A percentile compares a stretch with the other conserved stretches of the same genome.
Conservation (phyloP, 1,140 invertebrate genomes). For the Helicoverpa armigera region DNA sequence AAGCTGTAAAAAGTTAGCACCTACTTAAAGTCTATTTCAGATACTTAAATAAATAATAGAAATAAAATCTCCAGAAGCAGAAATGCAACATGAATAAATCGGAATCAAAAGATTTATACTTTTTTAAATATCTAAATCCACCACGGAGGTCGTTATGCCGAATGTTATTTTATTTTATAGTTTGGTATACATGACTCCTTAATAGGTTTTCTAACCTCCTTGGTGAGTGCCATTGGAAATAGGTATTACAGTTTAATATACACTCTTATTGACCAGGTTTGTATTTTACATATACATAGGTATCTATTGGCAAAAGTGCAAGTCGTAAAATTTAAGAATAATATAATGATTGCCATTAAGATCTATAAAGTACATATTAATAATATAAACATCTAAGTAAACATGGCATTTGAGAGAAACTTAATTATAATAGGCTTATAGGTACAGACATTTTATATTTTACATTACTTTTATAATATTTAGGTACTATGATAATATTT, state of each 20-base stretch:
- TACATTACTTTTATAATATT: no score
- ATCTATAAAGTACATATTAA: no score
- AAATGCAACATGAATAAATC: not conserved
- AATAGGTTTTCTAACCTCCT: constrained; percentile 49
- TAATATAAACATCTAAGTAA: no score
- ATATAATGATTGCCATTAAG: no score
- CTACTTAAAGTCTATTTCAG: no score
- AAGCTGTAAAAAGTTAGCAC: no score
- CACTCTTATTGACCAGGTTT: not conserved
- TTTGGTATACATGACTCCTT: constrained; percentile 23
- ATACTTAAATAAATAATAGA: not conserved
- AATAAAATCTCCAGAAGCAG: no score
- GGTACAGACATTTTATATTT: no score
- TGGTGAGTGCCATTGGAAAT: constrained; percentile 3
- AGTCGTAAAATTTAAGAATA: no score
- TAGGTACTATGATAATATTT: no score
- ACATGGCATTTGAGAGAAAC: no score
- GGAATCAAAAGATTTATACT: constrained; percentile 3
- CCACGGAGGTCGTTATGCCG: not conserved
- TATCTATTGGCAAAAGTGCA: not conserved
- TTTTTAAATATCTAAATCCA: not conserved
- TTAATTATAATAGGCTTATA: no score
- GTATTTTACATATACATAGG: not conserved
- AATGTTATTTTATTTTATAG: constrained; percentile 35
- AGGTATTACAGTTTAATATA: constrained; percentile 25